Evolutionary conservation across 2,797 vertebrate genomes (phyloP), one percentile per base, ranked within the genome.

Genomic region (Pygocentrus nattereri): DNA sequence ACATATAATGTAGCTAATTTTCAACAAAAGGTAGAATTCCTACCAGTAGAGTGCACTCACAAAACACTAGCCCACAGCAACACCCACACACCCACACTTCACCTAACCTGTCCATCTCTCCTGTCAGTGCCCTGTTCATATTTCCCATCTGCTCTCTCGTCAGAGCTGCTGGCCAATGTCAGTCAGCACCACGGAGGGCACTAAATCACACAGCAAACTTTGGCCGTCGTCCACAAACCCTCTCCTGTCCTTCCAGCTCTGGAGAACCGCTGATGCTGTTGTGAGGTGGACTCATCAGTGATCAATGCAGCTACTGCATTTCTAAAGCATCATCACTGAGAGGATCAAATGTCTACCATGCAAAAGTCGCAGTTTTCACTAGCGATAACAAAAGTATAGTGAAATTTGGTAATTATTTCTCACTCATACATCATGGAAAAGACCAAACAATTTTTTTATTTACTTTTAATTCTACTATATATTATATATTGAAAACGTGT

Each of bases 161-260:
- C 82, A 70, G 87, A 86, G 87, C 91, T 92, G 92, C 91, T 93
- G 92, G 91, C 87, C 71, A 88, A 88, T 90, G 90, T 94, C 92
- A 91, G 83, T 94, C 91, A 92, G 87, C 93, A 91, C 87, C 86
- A 85, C 65, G 62, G 19, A 69, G 74, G 80, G 87, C 86, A 89
- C 85, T 88, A 82, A 90, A 88, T 90, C 91, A 88, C 79, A 86
- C 89, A 84, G 91, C 87, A 86, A 88, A 10, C 84, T 87, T 86
- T 92, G 91, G 90, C 90, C 85, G 0, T 11, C 76, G 76, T 88
- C 88, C 88, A 78, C 84, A 84, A 87, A 59, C 83, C 82, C 82
- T 82, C 87, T 80, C 85, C 84, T 82, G 88, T 89, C 91, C 84
- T 83, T 87, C 89, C 85, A 81, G 88, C 83, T 78, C 70, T 81